Percentiles rank a stretch among this genome's conserved stretches.
These are phyloP conservation scores for Bursaphelenchus mucronatus DNA, from an alignment of 1,140 invertebrate species.

Conservation along the genomic window DNA sequence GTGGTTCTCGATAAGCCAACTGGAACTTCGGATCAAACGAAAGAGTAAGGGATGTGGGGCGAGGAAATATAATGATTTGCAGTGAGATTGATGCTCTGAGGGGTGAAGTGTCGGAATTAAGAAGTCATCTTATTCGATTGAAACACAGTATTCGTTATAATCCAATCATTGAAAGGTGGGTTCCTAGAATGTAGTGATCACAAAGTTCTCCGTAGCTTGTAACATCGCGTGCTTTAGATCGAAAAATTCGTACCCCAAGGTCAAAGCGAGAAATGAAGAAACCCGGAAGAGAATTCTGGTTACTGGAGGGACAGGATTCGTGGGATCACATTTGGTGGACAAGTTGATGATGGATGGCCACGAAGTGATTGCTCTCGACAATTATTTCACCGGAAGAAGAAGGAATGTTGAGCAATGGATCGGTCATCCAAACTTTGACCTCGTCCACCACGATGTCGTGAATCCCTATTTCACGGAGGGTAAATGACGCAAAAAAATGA, in stretches of 20 bases:
- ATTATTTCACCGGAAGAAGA: constrained; percentile 95
- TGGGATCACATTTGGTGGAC: constrained; percentile 95
- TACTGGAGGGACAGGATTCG: constrained; percentile 96
- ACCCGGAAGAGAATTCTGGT: constrained; percentile 66
- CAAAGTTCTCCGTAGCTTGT: too few species aligned
- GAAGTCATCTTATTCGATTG: too few species aligned
- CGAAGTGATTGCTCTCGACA: constrained; percentile 95
- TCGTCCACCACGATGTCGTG: constrained; percentile 97
- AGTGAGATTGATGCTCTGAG: too few species aligned
- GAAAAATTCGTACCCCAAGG: constrained; percentile 38
- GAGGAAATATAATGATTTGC: too few species aligned
- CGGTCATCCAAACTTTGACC: constrained; percentile 95
- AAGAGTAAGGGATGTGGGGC: too few species aligned
- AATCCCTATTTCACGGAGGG: constrained; percentile 91
- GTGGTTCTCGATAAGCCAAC: too few species aligned
- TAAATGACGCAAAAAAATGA: constrained; percentile 31
- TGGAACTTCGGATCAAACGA: too few species aligned
- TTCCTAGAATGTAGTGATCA: too few species aligned
- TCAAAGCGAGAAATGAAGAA: constrained; percentile 52
- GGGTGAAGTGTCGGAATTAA: too few species aligned
- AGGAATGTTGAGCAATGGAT: constrained; percentile 95
- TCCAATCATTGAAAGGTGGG: too few species aligned
- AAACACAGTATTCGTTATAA: too few species aligned
- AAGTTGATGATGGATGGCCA: constrained; percentile 89
- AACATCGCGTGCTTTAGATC: constrained; percentile 7